phyloP scores from a whole-genome alignment of 2,888 invertebrate species.

The Sinotaia quadrata region DNA sequence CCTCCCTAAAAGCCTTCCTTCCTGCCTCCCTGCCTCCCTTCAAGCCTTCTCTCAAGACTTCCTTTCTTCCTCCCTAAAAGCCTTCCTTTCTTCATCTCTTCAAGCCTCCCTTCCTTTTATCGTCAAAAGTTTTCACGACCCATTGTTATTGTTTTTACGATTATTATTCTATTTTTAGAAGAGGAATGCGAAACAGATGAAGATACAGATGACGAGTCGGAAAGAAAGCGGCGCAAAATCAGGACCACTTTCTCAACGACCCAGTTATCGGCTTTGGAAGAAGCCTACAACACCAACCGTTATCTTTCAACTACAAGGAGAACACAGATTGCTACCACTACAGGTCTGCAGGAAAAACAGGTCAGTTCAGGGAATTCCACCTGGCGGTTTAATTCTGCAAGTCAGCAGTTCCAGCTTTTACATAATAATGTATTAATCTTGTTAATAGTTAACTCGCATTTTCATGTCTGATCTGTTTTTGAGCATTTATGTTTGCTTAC shows the following conservation, averaged over 20 bases:
- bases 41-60: too few relatives aligned
- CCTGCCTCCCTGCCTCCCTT: too few relatives aligned
- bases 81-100: too few relatives aligned
- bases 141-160: too few relatives aligned
- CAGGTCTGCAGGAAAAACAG: conserved; percentile 57
- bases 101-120: too few relatives aligned
- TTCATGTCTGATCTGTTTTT: background rate
- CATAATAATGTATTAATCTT: background rate
- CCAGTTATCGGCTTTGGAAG: conserved; percentile 50
- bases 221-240: conserved; percentile 44
- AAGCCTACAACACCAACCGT: conserved; percentile 46
- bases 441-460: background rate
- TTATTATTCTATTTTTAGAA: too few relatives aligned
- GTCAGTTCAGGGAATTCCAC: conserved; percentile 29
- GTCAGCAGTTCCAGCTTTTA: too few relatives aligned
- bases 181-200: conserved; percentile 14
- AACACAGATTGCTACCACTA: conserved; percentile 43
- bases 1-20: too few relatives aligned
- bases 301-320: conserved; percentile 55
- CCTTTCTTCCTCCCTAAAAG: too few relatives aligned
- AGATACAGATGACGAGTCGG: conserved; percentile 16
- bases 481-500: background rate
- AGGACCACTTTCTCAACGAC: conserved; percentile 52
- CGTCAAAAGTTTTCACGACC: too few relatives aligned
- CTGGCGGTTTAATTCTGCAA: background rate